Evolutionary conservation across 2,113 vertebrate species (phyloP).

Genomic region (Pelvicachromis taeniatus): DNA sequence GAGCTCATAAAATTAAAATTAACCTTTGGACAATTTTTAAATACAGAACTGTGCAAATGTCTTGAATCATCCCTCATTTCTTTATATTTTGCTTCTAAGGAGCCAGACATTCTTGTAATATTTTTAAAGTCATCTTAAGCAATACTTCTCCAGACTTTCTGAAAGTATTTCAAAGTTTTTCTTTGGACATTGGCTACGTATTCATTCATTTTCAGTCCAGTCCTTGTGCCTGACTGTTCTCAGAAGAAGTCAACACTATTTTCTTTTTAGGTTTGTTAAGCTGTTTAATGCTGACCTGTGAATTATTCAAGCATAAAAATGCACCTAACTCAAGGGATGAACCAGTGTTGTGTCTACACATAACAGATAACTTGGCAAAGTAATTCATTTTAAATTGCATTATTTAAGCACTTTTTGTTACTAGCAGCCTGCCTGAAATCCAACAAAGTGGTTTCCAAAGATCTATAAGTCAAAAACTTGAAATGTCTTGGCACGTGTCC

Average conservation of each 20-base stretch:
- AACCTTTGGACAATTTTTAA: background rate
- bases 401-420: too few species aligned
- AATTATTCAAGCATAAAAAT: background rate
- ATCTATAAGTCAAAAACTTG: background rate
- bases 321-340: background rate
- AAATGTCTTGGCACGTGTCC: background rate
- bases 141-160: background rate
- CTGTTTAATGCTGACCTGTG: background rate
- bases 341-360: background rate
- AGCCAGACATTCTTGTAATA: background rate
- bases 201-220: background rate
- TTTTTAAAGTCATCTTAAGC: background rate
- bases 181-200: background rate
- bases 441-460: background rate
- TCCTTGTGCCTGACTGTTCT: background rate
- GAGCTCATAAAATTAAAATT: background rate
- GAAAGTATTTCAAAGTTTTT: background rate
- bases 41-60: background rate
- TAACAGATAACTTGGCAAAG: background rate
- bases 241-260: background rate
- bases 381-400: background rate
- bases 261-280: background rate
- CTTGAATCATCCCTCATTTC: background rate
- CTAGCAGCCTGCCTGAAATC: too few species aligned
- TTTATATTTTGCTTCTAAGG: background rate